Base-by-base conservation (phyloP, 2,797 vertebrate genomes). In the Hydrophis major region DNA sequence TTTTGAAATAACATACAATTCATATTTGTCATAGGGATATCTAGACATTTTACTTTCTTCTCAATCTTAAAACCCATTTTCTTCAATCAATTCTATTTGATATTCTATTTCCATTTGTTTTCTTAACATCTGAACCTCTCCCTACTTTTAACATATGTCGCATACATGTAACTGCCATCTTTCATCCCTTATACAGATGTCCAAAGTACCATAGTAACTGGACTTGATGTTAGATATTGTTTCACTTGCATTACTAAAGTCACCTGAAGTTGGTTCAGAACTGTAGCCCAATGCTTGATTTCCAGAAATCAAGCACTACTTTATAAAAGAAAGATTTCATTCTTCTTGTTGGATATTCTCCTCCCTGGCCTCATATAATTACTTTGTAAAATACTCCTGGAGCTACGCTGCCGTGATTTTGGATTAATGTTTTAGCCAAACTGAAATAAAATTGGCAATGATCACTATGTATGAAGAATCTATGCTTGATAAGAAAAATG, bases 401-500 rank as follows among this genome's bases (percentile, higher is more conserved):
- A 96, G 61, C 89, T 94, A 69, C 11, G 91, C 94, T 93, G 89
- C 93, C 88, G 20, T 61, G 28, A 91, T 28, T 93, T 89, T 90
- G 93, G 95, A 96, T 95, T 95, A 95, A 60, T 87, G 83, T 66
- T 60, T 94, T 95, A 94, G 91, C 87, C 93, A 91, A 69, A 92
- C 13, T 92, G 94, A 74, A 94, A 78, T 53, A 37, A 90, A 95
- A 94, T 92, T 96, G 93, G 92, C 93, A 95, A 57, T n/a, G 93
- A 74, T 94, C 94, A 89, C 20, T 55, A 13, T 57, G 56, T 89
- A 56, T 86, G 95, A 90, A 92, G 88, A 95, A 95, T 91, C 66
- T 94, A 74, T 92, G 27, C 55, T 57, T 25, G 91, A 95, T 96
- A 95, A 95, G 90, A 94, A 94, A 95, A 96, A 96, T 95, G 94